Base-by-base conservation (phyloP, 2,888 invertebrate species). In the Boloria selene region DNA sequence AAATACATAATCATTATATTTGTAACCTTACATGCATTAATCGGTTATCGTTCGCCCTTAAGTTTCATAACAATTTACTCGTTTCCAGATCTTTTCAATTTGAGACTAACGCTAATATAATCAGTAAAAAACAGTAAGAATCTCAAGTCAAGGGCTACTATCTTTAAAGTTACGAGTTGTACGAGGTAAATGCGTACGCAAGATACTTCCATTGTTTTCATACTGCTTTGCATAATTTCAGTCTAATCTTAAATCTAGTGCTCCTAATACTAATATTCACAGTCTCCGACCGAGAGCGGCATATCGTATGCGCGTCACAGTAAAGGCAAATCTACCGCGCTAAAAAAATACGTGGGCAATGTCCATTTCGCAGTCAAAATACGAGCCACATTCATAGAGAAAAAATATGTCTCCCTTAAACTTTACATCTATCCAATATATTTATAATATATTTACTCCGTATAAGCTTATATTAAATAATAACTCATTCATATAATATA, bases 311-410 rank as follows among this genome's bases (percentile, higher is more conserved):
- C 79, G 79, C 75, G 79, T 84, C 81, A 82, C 85, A 84, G 83
- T 84, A 83, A 88, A 88, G 87, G 88, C 88, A 83, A 86, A 80
- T 82, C 85, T 86, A 86, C 88, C 87, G 86, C 85, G 80, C 89
- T 90, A 90, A 85, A 88, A 90, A 90, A 90, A 91, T 91, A 92
- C 90, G 91, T 92, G 91, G 91, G 91, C 91, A 91, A 91, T 90
- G 87, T 90, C 86, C 86, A 86, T 86, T 77, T 84, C 85, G 85
- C 84, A 88, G 86, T 88, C 87, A 85, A 84, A 84, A 87, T 83
- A 88, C 84, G 84, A 85, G 84, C 84, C 86, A 89, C 86, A 87
- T 86, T 83, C 78, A 78, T 81, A 86, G 88, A 88, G 88, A 84
- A 90, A 91, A 91, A 92, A 92, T 91, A 92, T 92, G 92, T 91